These are phyloP conservation scores for Macrotis lagotis DNA, from an alignment of 2,113 vertebrate species.

Conservation along the genomic window DNA sequence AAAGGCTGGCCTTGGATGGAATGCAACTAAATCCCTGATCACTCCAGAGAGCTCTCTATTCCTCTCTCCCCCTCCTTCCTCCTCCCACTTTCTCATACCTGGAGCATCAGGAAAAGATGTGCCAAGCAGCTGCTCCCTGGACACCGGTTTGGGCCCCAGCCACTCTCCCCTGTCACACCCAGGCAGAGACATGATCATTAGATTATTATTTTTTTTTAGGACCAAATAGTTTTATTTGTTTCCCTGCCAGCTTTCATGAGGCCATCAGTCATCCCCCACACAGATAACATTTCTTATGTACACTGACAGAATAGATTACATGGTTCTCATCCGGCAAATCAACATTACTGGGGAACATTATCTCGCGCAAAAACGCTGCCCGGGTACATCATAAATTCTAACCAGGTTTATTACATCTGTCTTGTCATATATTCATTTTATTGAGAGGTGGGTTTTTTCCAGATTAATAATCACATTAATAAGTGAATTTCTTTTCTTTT, in stretches of 20 bases:
- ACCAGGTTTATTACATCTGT: conserved; percentile 85
- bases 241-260: conserved; percentile 83
- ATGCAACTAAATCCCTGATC: not conserved
- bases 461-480: conserved; percentile 81
- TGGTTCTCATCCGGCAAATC: conserved; percentile 86
- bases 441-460: conserved; percentile 62
- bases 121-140: not conserved
- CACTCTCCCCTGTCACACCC: conserved; percentile 41
- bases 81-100: not conserved
- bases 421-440: conserved; percentile 84
- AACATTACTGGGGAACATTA: conserved; percentile 84
- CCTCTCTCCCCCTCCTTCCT: not conserved
- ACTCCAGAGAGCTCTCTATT: not conserved
- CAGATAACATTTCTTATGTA: conserved; percentile 83
- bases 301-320: conserved; percentile 87
- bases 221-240: conserved; percentile 86
- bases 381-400: conserved; percentile 83
- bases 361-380: conserved; percentile 78
- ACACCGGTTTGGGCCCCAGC: not conserved
- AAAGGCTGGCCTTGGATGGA: not conserved
- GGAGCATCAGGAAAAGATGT: not conserved
- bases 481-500: conserved; percentile 68
- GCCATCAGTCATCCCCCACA: conserved; percentile 82
- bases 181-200: conserved; percentile 80
- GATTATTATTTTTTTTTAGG: conserved; percentile 81